A percentile compares a stretch with the other conserved stretches of the same genome.
Conservation (phyloP, 2,113 vertebrate species). For the Rhinogobius similis region DNA sequence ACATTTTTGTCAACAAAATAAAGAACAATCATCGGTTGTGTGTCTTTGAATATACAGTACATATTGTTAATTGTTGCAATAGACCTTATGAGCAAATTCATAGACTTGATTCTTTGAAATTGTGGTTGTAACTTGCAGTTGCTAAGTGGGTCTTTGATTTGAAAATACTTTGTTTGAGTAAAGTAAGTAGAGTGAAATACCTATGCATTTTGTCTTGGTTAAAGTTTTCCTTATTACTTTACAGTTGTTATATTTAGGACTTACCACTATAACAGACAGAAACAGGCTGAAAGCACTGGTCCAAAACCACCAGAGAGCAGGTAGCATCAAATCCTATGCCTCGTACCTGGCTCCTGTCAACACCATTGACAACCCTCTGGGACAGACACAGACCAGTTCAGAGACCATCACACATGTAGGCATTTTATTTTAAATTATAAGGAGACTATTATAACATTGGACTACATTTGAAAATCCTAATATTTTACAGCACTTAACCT, state of each 20-base stretch:
- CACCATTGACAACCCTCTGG: slow-evolving; percentile 81
- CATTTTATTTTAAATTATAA: not conserved
- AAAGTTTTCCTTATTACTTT: not conserved
- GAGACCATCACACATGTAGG: not conserved
- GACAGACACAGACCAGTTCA: slow-evolving; percentile 1
- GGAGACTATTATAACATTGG: not conserved
- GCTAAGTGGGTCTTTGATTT: too few species aligned
- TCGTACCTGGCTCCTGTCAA: slow-evolving; percentile 77
- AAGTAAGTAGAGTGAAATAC: too few species aligned
- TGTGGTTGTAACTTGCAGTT: too few species aligned
- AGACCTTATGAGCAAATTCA: too few species aligned
- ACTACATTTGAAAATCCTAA: too few species aligned
- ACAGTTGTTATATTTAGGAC: not conserved
- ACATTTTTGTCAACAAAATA: too few species aligned
- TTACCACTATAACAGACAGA: slow-evolving; percentile 86
- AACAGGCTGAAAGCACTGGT: slow-evolving; percentile 84
- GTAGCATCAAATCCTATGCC: slow-evolving; percentile 95
- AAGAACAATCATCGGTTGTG: too few species aligned
- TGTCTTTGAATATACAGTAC: too few species aligned
- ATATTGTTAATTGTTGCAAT: too few species aligned
- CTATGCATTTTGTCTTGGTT: too few species aligned
- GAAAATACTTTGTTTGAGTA: too few species aligned
- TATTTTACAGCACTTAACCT: slow-evolving; percentile 69
- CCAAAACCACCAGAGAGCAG: slow-evolving; percentile 92
- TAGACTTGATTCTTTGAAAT: too few species aligned